phyloP scores from a whole-genome alignment of 2,888 invertebrate species.

The Eudasyphora cyanicolor region DNA sequence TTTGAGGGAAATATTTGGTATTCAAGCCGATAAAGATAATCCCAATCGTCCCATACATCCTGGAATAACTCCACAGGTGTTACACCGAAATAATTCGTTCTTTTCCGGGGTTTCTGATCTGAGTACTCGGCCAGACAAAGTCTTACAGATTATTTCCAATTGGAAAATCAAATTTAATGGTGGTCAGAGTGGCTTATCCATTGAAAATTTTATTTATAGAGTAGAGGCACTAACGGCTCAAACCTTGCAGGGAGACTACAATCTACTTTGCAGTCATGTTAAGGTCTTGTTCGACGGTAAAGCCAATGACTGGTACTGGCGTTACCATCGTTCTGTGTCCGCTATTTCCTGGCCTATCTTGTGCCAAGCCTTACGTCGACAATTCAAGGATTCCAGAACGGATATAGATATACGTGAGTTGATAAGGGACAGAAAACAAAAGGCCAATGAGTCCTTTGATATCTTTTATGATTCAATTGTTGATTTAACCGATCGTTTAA shows the following conservation, averaged over 20 bases:
- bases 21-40: not conserved
- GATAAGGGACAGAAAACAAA: constrained; percentile 45
- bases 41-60: not conserved
- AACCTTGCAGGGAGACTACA: constrained; percentile 6
- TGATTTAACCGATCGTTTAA: constrained; percentile 29
- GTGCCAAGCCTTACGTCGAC: constrained; percentile 27
- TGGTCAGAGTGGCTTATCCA: not conserved
- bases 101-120: not conserved
- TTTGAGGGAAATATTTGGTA: not conserved
- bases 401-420: constrained; percentile 32
- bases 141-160: constrained; percentile 3
- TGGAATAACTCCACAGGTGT: not conserved
- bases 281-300: not conserved
- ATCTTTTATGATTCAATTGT: constrained; percentile 39
- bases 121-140: constrained; percentile 1
- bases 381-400: constrained; percentile 33
- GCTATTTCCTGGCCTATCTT: constrained; percentile 11
- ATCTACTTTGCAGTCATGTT: not conserved
- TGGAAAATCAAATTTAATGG: constrained; percentile 27
- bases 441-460: constrained; percentile 28
- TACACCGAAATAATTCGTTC: not conserved
- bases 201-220: constrained; percentile 26
- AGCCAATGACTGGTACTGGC: constrained; percentile 34
- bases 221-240: constrained; percentile 22
- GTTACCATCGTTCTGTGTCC: not conserved